Percentiles rank a stretch among this genome's conserved stretches.
phyloP scores from a whole-genome alignment of 2,113 vertebrate species.

The Spea multiplicata region DNA sequence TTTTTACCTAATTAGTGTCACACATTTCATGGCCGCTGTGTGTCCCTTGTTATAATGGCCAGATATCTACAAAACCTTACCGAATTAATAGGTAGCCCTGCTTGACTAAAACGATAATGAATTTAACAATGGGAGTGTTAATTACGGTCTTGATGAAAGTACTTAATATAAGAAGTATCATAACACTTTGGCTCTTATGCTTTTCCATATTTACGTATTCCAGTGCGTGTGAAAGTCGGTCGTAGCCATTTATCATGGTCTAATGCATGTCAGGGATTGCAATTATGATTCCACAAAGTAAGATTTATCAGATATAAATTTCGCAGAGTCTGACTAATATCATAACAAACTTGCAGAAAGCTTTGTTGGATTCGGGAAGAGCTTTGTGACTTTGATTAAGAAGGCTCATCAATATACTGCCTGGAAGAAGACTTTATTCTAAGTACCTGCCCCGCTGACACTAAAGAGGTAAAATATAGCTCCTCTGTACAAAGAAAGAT shows the following conservation, averaged over 20 bases:
- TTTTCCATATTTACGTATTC: constrained; percentile 50
- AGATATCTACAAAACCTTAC: constrained; percentile 30
- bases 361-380: not conserved
- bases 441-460: too few relatives aligned
- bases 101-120: constrained; percentile 58
- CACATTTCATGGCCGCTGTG: constrained; percentile 55
- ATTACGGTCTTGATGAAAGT: constrained; percentile 60
- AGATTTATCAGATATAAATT: constrained; percentile 26
- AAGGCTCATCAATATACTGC: not conserved
- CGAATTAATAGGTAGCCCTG: constrained; percentile 55
- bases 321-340: constrained; percentile 9
- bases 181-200: constrained; percentile 27
- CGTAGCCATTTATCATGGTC: constrained; percentile 12
- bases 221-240: constrained; percentile 36
- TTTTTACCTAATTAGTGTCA: constrained; percentile 66
- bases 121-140: constrained; percentile 59
- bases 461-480: too few relatives aligned
- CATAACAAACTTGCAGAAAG: not conserved
- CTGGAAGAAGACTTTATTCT: not conserved
- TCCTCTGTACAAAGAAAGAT: too few relatives aligned
- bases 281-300: constrained; percentile 7
- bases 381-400: not conserved
- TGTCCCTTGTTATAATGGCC: constrained; percentile 56
- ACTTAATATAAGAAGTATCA: constrained; percentile 17
- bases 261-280: not conserved